phyloP scores from a whole-genome alignment of 2,797 vertebrate genomes.

The Molothrus aeneus region DNA sequence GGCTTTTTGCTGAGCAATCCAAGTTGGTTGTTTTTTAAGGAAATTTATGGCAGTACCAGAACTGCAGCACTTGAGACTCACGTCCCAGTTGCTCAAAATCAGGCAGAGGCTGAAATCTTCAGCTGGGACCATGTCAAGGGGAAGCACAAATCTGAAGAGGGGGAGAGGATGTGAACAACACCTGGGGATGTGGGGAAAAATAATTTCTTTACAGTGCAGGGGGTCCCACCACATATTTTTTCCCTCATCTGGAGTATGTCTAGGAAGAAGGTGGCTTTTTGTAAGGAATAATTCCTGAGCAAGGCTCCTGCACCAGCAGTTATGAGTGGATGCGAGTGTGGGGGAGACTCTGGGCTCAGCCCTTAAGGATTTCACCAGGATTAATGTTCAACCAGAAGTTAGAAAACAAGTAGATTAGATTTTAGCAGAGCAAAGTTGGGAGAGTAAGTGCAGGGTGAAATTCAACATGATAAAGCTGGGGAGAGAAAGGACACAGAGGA shows the following conservation, averaged over 20 bases:
- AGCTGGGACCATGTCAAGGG: accelerated
- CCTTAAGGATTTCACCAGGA: neutral
- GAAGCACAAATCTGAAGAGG: neutral
- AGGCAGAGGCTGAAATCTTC: neutral
- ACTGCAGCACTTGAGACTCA: neutral
- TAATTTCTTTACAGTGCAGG: neutral
- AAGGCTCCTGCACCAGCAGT: neutral
- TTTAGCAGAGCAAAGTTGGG: conserved; percentile 24
- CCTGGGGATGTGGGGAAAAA: neutral
- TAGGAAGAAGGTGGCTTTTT: neutral
- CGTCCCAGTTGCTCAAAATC: accelerated
- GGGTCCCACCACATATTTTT: neutral
- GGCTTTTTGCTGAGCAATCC: neutral
- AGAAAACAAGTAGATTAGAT: conserved; percentile 16
- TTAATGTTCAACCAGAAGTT: conserved; percentile 62
- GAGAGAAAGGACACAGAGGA: conserved; percentile 51
- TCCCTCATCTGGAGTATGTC: neutral
- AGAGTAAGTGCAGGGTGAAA: conserved; percentile 48
- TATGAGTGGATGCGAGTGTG: neutral
- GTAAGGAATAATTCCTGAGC: neutral
- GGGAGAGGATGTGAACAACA: neutral
- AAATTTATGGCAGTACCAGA: neutral
- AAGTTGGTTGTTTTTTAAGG: neutral
- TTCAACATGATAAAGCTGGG: conserved; percentile 37
- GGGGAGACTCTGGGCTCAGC: neutral